Conservation (phyloP, 1,140 invertebrate species). For the Pomacea maculata region DNA sequence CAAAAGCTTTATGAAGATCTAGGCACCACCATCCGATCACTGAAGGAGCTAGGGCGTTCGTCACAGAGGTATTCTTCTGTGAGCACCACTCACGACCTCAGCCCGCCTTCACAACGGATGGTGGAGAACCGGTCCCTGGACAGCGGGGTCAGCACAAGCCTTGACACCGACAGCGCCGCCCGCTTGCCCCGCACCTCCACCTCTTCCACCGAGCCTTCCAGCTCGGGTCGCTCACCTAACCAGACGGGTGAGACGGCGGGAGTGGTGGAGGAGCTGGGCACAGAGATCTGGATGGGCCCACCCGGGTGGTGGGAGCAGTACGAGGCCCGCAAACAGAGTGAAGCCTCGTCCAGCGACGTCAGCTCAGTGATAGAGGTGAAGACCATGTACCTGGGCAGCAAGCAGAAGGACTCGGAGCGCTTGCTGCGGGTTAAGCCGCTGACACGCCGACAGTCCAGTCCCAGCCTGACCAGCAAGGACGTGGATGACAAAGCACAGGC, state of each 20-base stretch:
- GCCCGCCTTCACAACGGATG: constrained; percentile 35
- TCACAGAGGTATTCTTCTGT: constrained; percentile 36
- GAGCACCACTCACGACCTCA: constrained; percentile 38
- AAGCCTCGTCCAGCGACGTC: constrained; percentile 28
- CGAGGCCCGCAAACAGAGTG: constrained; percentile 28
- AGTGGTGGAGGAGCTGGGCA: constrained; percentile 33
- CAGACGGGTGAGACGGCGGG: constrained; percentile 29
- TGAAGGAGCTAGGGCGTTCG: constrained; percentile 44
- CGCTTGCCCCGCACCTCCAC: constrained; percentile 42
- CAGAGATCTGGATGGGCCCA: constrained; percentile 60
- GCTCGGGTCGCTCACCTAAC: constrained; percentile 42
- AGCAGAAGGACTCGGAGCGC: constrained; percentile 31
- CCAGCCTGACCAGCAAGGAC: constrained; percentile 48
- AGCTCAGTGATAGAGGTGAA: constrained; percentile 44
- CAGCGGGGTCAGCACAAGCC: constrained; percentile 50
- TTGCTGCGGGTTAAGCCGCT: constrained; percentile 43
- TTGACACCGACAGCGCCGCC: constrained; percentile 43
- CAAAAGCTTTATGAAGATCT: constrained; percentile 53
- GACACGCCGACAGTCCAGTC: constrained; percentile 54
- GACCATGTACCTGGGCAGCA: constrained; percentile 39
- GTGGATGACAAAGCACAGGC: constrained; percentile 52
- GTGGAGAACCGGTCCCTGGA: constrained; percentile 47
- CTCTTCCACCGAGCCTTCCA: constrained; percentile 48
- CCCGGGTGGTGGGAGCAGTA: constrained; percentile 58
- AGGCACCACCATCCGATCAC: constrained; percentile 48